phyloP scores from a whole-genome alignment of 2,113 vertebrate species.

The Callocephalon fimbriatum region DNA sequence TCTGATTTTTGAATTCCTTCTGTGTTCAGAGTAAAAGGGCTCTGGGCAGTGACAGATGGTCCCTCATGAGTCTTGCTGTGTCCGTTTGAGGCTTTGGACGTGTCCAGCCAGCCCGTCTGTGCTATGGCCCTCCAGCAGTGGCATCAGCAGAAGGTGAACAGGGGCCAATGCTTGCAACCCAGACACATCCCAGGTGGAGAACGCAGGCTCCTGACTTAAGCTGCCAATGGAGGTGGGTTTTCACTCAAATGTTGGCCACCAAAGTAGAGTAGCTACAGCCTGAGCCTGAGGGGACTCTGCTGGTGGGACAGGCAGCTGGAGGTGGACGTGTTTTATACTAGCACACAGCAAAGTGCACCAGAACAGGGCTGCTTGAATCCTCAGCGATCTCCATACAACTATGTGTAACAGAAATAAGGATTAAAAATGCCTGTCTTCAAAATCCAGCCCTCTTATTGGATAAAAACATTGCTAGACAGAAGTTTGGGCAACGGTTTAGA shows the following conservation, averaged over 20 bases:
- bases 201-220: rapidly evolving
- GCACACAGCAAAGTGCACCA: rapidly evolving
- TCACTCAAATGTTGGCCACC: not conserved
- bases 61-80: not conserved
- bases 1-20: not conserved
- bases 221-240: not conserved
- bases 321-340: not conserved
- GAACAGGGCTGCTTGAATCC: not conserved
- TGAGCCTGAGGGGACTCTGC: not conserved
- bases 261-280: not conserved
- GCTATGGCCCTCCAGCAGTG: not conserved
- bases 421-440: not conserved
- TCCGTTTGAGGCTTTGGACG: not conserved
- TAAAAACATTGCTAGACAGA: not conserved
- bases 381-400: not conserved
- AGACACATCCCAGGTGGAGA: not conserved
- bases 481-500: not conserved
- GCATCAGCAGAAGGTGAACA: not conserved
- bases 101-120: not conserved
- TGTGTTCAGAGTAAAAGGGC: not conserved
- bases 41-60: conserved; percentile 49
- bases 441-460: not conserved
- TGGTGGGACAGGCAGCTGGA: not conserved
- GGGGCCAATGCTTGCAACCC: not conserved
- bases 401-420: not conserved